phyloP scores from a whole-genome alignment of 23 tunicate genomes.

The Corella eumyota region DNA sequence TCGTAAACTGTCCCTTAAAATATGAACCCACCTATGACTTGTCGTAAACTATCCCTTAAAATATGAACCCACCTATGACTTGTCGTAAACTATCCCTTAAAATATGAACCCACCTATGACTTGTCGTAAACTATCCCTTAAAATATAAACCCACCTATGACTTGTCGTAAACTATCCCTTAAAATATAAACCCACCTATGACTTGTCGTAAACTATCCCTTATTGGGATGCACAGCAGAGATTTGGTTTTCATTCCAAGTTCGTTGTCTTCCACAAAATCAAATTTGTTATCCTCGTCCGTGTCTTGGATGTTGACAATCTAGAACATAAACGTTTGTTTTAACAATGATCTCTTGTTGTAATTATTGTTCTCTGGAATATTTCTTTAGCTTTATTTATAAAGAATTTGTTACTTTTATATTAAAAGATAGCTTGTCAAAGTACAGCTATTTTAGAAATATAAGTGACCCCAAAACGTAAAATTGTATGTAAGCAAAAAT shows the following conservation, averaged over 20 bases:
- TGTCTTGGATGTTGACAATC: slow-evolving; percentile 56
- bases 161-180: too few relatives aligned
- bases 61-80: not conserved
- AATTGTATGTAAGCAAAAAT: too few relatives aligned
- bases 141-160: slow-evolving; percentile 9
- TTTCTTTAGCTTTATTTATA: too few relatives aligned
- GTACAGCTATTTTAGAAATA: too few relatives aligned
- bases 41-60: not conserved
- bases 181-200: slow-evolving; percentile 66
- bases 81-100: not conserved
- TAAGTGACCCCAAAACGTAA: too few relatives aligned
- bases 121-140: too few relatives aligned
- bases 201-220: slow-evolving; percentile 56
- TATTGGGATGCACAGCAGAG: slow-evolving; percentile 80
- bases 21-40: too few relatives aligned
- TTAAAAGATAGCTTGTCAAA: too few relatives aligned
- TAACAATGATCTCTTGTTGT: too few relatives aligned
- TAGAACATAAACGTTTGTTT: slow-evolving; percentile 3
- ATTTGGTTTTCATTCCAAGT: slow-evolving; percentile 46
- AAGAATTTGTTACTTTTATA: too few relatives aligned
- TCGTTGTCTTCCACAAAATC: slow-evolving; percentile 68
- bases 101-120: not conserved
- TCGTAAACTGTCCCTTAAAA: too few relatives aligned
- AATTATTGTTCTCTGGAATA: too few relatives aligned
- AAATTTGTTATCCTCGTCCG: slow-evolving; percentile 41